Conservation (phyloP, 2,113 vertebrate genomes). For the Procapra przewalskii region DNA sequence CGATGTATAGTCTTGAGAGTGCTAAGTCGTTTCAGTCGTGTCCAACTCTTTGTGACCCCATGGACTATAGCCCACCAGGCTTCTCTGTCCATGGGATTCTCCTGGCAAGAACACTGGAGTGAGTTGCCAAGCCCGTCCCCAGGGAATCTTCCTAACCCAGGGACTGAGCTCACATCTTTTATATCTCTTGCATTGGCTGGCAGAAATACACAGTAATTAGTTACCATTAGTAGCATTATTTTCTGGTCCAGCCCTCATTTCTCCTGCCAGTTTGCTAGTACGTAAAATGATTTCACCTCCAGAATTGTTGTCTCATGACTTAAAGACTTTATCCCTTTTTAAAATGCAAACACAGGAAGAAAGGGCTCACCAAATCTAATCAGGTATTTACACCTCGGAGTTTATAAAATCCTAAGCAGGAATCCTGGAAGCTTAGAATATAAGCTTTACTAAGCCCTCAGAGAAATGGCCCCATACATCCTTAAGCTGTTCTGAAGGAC, state of each 20-base stretch:
- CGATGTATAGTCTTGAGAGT: neutral
- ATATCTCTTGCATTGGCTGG: neutral
- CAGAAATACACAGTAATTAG: neutral
- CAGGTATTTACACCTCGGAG: neutral
- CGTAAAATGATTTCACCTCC: neutral
- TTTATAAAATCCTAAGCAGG: neutral
- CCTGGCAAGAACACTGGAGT: neutral
- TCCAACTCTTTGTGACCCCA: neutral
- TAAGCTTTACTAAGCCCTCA: neutral
- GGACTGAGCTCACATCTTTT: neutral
- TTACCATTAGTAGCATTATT: neutral
- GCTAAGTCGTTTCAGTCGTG: fast-evolving
- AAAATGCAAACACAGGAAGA: neutral
- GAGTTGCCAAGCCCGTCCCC: neutral
- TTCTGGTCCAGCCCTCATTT: neutral
- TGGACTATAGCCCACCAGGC: neutral
- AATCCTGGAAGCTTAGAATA: neutral
- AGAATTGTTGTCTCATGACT: neutral
- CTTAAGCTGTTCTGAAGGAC: neutral
- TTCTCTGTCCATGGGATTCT: neutral
- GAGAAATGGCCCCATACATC: neutral
- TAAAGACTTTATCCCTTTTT: neutral
- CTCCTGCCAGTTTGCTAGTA: neutral
- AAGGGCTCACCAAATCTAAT: neutral
- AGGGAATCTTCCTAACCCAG: neutral